Base-by-base conservation (phyloP, 2,113 vertebrate species). In the Cyanoliseus patagonus region DNA sequence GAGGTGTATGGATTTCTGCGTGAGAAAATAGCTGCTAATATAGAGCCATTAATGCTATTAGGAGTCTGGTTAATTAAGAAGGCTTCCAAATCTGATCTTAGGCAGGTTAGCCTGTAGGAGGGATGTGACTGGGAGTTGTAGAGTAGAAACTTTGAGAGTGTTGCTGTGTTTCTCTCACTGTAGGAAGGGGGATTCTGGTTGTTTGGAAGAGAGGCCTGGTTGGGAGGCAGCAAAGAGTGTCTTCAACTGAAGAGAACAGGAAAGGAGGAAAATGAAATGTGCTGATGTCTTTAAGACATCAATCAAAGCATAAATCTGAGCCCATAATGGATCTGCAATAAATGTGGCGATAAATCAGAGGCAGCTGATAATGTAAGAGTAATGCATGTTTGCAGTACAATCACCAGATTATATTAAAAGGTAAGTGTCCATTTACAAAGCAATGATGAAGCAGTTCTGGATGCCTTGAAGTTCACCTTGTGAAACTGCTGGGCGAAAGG, bases 271-370 rank as follows among this genome's bases (percentile, higher is more conserved):
- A 77, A 33, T 9, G 16, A 83, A 88, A 46, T 27, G 3, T 1
- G 1, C 31, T 51, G 49, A 23, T 74, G 31, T 53, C 59, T 94
- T 91, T 92, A 92, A 88, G 76, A 64, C 33, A 55, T 88, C 72
- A 72, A 86, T 84, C 39, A 92, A 86, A 81, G 33, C 79, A 76
- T 94, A 93, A 95, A 91, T 74, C 64, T 80, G 59, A 86, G 35
- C 51, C 44, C 39, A 31, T 90, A 88, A 81, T 51, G 51, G 79
- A 67, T 28, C 55, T 77, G 33, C 64, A 81, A 70, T 78, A 95
- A 90, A 95, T 78, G 68, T 73, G 72, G 62, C 27, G 14, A 92
- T 88, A 95, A 88, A 92, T 96, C 79, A 93, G 51, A 88, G 83
- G 68, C 79, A 75, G 76, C 51, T 81, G 92, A 92, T 96, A 88